These are phyloP conservation scores for Acleris cristana DNA, from an alignment of 2,888 invertebrate genomes.

Conservation along the genomic window DNA sequence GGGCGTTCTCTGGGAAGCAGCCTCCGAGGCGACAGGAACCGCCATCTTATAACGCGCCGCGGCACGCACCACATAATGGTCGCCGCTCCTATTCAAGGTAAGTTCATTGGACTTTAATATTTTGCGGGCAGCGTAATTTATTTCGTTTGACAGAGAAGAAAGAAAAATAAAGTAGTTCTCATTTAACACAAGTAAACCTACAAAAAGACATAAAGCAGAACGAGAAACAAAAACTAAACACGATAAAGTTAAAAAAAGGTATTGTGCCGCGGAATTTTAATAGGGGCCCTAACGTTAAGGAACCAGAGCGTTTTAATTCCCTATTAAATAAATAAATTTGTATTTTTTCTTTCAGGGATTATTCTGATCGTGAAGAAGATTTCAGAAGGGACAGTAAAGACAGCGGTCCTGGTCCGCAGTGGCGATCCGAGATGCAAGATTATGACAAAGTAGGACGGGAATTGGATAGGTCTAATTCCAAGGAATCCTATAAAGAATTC, in stretches of 20 bases:
- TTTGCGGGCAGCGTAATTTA: too few species aligned
- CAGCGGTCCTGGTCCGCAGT: conserved; percentile 67
- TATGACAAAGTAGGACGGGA: conserved; percentile 73
- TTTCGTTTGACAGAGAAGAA: too few species aligned
- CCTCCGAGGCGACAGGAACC: conserved; percentile 71
- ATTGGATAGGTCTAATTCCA: conserved; percentile 75
- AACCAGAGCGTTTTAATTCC: too few species aligned
- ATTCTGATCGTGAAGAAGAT: conserved; percentile 78
- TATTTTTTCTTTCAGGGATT: conserved; percentile 65
- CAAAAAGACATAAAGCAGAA: too few species aligned
- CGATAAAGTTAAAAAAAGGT: too few species aligned
- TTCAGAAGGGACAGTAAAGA: conserved; percentile 72
- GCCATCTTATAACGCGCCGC: conserved; percentile 69
- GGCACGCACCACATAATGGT: conserved; percentile 70
- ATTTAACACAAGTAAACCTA: too few species aligned
- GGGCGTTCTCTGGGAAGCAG: conserved; percentile 72
- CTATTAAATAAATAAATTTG: neutral
- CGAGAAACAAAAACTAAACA: too few species aligned
- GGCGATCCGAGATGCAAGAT: conserved; percentile 81
- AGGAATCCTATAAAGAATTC: conserved; percentile 80
- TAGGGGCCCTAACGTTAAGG: too few species aligned
- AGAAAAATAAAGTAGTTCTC: too few species aligned
- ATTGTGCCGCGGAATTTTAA: too few species aligned
- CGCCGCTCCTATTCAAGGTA: conserved; percentile 78
- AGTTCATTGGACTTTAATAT: conserved; percentile 8